Evolutionary conservation across 1,140 invertebrate species (phyloP).

Genomic region (Ceratina japonica): DNA sequence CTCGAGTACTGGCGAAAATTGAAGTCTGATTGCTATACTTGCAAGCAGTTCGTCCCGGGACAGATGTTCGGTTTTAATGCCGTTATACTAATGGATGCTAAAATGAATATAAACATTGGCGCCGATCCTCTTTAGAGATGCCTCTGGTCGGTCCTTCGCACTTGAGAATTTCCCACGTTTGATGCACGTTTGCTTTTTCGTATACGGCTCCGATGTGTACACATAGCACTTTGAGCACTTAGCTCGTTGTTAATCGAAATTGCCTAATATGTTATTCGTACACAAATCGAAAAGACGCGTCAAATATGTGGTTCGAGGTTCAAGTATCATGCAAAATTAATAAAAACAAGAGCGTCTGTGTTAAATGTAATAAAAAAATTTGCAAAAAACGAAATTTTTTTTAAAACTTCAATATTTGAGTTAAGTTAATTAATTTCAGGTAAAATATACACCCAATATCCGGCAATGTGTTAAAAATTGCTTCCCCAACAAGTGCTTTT

Average conservation of each 20-base stretch:
- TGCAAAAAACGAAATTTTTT: too few species aligned
- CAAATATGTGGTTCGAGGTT: too few species aligned
- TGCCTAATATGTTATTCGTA: too few species aligned
- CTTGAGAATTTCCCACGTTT: conserved; percentile 44
- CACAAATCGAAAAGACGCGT: too few species aligned
- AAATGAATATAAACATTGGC: conserved; percentile 75
- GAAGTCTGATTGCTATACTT: conserved; percentile 43
- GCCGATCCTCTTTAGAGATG: conserved; percentile 66
- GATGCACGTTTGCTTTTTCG: background rate
- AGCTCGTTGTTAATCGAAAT: conserved; percentile 14
- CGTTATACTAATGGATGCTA: conserved; percentile 71
- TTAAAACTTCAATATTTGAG: too few species aligned
- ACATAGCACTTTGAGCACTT: conserved; percentile 12
- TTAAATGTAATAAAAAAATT: too few species aligned
- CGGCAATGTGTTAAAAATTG: too few species aligned
- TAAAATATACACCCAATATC: too few species aligned
- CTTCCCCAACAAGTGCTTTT: too few species aligned
- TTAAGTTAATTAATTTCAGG: too few species aligned
- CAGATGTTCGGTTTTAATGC: conserved; percentile 64
- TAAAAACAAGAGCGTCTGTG: too few species aligned
- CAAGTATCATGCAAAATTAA: too few species aligned
- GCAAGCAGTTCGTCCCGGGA: conserved; percentile 18
- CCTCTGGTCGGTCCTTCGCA: conserved; percentile 44
- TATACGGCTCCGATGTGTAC: background rate
- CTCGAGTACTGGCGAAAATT: background rate